A percentile compares a stretch with the other conserved stretches of the same genome.
Evolutionary conservation across 2,888 invertebrate genomes (phyloP).

Genomic region (Alloscopus bannaensis): DNA sequence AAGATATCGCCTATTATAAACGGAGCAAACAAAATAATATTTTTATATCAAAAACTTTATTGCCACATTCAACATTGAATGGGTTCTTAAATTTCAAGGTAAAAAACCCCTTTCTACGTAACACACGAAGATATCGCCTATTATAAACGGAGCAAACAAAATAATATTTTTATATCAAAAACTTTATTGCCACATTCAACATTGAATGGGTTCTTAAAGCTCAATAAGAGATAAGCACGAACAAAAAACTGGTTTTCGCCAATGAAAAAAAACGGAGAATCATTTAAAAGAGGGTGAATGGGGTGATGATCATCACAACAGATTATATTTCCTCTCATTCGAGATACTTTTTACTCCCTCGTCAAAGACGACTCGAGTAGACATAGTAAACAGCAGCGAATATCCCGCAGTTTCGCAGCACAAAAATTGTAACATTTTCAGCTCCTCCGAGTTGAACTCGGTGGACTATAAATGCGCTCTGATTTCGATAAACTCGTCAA

Average conservation of each 20-base stretch:
- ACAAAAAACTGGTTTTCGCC: conserved; percentile 29
- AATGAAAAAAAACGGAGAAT: conserved; percentile 20
- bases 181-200: conserved; percentile 43
- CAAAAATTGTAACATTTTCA: too few species aligned
- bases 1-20: conserved; percentile 11
- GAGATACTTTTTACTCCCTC: background rate
- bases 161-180: conserved; percentile 38
- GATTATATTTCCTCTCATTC: conserved; percentile 28
- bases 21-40: conserved; percentile 34
- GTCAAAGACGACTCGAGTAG: too few species aligned
- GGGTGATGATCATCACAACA: conserved; percentile 34
- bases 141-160: conserved; percentile 32
- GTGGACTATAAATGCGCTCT: too few species aligned
- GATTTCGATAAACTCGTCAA: too few species aligned
- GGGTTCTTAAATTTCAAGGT: too few species aligned
- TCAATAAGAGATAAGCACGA: conserved; percentile 18
- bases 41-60: conserved; percentile 45
- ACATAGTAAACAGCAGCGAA: too few species aligned
- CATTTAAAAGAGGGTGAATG: conserved; percentile 4
- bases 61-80: conserved; percentile 40
- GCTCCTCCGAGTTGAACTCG: too few species aligned
- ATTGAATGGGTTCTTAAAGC: conserved; percentile 30
- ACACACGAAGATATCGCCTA: background rate
- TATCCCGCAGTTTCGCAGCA: too few species aligned
- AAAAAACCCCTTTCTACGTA: background rate